Conservation (phyloP, 2,888 invertebrate genomes). For the Clivina fossor region DNA sequence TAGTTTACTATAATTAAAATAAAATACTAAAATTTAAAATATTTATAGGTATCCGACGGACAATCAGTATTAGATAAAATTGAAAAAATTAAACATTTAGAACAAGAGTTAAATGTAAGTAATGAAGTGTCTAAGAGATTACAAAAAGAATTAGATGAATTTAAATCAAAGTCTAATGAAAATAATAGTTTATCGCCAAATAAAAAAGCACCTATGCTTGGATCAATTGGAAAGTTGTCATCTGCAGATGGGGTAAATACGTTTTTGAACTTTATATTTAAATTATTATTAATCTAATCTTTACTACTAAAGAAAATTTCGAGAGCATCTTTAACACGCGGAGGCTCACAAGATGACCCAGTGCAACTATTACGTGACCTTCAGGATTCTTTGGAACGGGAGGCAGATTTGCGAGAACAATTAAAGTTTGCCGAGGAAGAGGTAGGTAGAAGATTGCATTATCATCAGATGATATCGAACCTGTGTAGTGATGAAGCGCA, state of each 20-base stretch:
- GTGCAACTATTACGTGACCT: constrained; percentile 81
- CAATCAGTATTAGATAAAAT: constrained; percentile 64
- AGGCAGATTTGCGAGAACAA: constrained; percentile 91
- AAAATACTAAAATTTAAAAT: constrained; percentile 26
- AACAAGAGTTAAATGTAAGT: constrained; percentile 81
- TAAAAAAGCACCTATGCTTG: constrained; percentile 62
- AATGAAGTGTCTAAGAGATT: constrained; percentile 71
- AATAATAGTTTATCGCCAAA: constrained; percentile 51
- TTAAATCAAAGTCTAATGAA: constrained; percentile 59
- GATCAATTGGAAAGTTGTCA: constrained; percentile 59
- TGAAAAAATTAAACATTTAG: constrained; percentile 75
- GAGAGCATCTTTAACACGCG: constrained; percentile 72
- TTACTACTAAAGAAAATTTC: constrained; percentile 62
- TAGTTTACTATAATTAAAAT: constrained; percentile 2
- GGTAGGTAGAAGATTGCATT: constrained; percentile 54
- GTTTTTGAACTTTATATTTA: not conserved
- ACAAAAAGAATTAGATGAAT: constrained; percentile 70
- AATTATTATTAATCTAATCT: constrained; percentile 23
- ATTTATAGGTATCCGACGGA: constrained; percentile 55
- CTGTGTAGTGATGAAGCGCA: constrained; percentile 26
- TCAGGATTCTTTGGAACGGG: constrained; percentile 89
- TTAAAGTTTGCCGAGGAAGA: constrained; percentile 91
- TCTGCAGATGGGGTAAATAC: constrained; percentile 62
- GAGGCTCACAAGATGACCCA: constrained; percentile 80
- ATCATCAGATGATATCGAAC: constrained; percentile 6